phyloP scores from a whole-genome alignment of 2,113 vertebrate species.

The Alectura lathami region DNA sequence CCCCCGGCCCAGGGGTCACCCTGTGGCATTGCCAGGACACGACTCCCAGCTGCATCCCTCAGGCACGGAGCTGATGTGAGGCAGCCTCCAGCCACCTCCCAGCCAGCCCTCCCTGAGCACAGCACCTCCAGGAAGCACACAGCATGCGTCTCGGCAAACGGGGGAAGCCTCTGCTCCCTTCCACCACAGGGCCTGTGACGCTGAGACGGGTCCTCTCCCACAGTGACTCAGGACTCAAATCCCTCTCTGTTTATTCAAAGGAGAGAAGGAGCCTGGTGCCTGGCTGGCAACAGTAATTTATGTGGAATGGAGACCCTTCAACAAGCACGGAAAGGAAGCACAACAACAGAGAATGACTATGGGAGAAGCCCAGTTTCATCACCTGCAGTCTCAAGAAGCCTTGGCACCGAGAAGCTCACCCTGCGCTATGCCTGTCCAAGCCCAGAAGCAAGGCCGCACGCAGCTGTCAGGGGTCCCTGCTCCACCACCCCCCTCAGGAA shows the following conservation, averaged over 20 bases:
- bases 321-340: background rate
- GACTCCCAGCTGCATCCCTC: background rate
- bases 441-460: background rate
- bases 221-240: background rate
- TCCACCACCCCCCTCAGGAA: background rate
- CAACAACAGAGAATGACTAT: background rate
- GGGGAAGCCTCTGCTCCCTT: background rate
- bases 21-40: background rate
- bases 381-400: background rate
- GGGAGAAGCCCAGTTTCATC: background rate
- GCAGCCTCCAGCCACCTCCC: background rate
- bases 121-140: too few relatives aligned
- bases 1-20: too few relatives aligned
- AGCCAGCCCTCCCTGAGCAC: too few relatives aligned
- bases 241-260: background rate
- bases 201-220: too few relatives aligned
- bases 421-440: accelerated
- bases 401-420: background rate
- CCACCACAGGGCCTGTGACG: background rate
- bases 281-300: background rate
- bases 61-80: background rate
- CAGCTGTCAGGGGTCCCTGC: too few relatives aligned
- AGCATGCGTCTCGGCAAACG: background rate
- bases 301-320: background rate
- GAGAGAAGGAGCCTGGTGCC: background rate